phyloP scores from a whole-genome alignment of 2,113 vertebrate species.

The Paratilapia polleni region DNA sequence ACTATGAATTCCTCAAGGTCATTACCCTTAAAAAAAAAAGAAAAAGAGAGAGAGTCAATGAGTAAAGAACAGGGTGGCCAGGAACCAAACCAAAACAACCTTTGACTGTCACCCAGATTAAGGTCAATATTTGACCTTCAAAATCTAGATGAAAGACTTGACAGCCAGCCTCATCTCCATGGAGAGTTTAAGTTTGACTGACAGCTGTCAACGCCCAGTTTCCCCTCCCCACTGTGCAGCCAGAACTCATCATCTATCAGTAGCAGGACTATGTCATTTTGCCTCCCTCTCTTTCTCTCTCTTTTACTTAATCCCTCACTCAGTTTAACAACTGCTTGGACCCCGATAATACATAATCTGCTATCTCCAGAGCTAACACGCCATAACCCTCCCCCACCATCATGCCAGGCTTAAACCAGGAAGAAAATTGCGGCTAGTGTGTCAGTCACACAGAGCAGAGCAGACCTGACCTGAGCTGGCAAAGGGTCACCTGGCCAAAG shows the following conservation, averaged over 20 bases:
- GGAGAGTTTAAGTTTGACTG: slow-evolving; percentile 47
- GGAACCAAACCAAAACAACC: slow-evolving; percentile 24
- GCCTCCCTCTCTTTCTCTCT: background rate
- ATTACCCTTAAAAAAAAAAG: no score
- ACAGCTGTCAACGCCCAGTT: slow-evolving; percentile 47
- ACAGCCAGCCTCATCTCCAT: slow-evolving; percentile 26
- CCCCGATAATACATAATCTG: slow-evolving; percentile 69
- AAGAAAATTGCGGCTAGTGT: slow-evolving; percentile 42
- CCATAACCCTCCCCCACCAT: slow-evolving; percentile 27
- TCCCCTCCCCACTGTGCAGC: slow-evolving; percentile 33
- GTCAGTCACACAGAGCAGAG: slow-evolving; percentile 41
- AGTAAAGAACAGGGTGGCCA: slow-evolving; percentile 10
- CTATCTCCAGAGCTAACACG: slow-evolving; percentile 62
- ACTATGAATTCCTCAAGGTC: no score
- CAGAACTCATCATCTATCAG: slow-evolving; percentile 43
- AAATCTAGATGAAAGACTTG: slow-evolving; percentile 14
- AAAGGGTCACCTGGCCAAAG: slow-evolving; percentile 31
- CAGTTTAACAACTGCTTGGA: slow-evolving; percentile 56
- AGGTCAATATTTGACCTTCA: slow-evolving; percentile 47
- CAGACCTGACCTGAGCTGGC: slow-evolving; percentile 56
- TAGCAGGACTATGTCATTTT: background rate
- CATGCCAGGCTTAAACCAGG: slow-evolving; percentile 14
- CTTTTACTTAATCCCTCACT: slow-evolving; percentile 61
- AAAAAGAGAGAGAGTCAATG: background rate
- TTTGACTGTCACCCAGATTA: slow-evolving; percentile 53